phyloP scores from a whole-genome alignment of 2,888 invertebrate species.

The Dolomedes plantarius region DNA sequence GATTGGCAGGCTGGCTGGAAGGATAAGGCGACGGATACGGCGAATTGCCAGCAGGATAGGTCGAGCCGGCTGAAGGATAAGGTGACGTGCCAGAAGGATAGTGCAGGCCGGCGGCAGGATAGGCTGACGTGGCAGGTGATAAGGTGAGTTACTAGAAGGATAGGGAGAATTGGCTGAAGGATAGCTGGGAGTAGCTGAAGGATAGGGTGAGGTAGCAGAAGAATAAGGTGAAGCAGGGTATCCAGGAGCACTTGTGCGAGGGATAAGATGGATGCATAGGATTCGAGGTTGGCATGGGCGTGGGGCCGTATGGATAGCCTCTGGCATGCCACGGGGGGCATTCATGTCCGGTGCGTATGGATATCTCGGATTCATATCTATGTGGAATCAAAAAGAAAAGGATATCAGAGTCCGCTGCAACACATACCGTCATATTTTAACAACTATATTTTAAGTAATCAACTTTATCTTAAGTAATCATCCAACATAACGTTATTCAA shows the following conservation, averaged over 20 bases:
- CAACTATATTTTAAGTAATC: no score
- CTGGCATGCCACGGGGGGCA: slow-evolving; percentile 43
- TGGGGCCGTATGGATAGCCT: slow-evolving; percentile 44
- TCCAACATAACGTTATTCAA: no score
- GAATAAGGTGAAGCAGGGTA: neutral
- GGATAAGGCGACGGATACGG: neutral
- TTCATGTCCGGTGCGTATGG: slow-evolving; percentile 39
- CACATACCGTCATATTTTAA: no score
- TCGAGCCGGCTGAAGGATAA: neutral
- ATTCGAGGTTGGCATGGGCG: slow-evolving; percentile 28
- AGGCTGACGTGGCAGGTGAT: neutral
- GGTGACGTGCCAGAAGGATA: neutral
- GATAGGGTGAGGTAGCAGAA: neutral
- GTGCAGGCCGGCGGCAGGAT: no score
- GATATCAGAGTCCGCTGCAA: no score
- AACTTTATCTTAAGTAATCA: no score
- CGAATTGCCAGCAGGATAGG: neutral
- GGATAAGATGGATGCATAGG: slow-evolving; percentile 13
- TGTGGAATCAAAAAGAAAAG: neutral
- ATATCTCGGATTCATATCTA: slow-evolving; percentile 38
- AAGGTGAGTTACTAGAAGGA: neutral
- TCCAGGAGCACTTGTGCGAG: neutral
- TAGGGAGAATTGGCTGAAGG: neutral
- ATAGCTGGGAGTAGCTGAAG: no score
- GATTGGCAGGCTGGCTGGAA: neutral